phyloP scores from a whole-genome alignment of 1,140 invertebrate species.

The Kradibia gibbosae region DNA sequence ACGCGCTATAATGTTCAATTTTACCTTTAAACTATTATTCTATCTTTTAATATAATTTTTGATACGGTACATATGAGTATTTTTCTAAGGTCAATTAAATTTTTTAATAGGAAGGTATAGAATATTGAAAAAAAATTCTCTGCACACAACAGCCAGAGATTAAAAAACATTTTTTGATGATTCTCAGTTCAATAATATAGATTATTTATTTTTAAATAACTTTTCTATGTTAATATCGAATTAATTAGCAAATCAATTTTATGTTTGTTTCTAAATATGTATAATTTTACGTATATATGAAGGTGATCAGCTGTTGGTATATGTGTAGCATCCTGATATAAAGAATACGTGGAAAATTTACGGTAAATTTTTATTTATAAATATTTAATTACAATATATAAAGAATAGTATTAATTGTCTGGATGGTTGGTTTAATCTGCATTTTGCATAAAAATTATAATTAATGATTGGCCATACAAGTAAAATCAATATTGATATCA shows the following conservation, averaged over 20 bases:
- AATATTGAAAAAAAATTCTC: not conserved
- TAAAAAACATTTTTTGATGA: too few relatives aligned
- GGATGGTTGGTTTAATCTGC: too few relatives aligned
- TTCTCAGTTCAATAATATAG: not conserved
- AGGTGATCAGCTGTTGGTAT: slow-evolving; percentile 5
- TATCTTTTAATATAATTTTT: not conserved
- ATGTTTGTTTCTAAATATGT: not conserved
- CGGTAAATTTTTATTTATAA: not conserved
- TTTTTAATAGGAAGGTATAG: not conserved
- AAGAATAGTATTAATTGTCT: too few relatives aligned
- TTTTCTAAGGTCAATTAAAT: not conserved
- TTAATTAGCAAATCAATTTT: not conserved
- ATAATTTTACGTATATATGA: slow-evolving; percentile 29
- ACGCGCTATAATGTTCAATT: not conserved
- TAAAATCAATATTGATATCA: too few relatives aligned
- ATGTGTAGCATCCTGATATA: slow-evolving; percentile 20
- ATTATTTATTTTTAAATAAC: not conserved
- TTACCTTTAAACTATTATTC: not conserved
- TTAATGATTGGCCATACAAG: too few relatives aligned
- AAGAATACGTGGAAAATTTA: not conserved
- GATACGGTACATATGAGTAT: not conserved
- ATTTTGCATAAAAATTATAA: too few relatives aligned
- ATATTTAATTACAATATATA: too few relatives aligned
- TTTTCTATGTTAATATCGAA: not conserved
- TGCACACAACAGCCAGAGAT: not conserved